Base-by-base conservation (phyloP, 1,140 invertebrate genomes). In the Leptopilina boulardi region DNA sequence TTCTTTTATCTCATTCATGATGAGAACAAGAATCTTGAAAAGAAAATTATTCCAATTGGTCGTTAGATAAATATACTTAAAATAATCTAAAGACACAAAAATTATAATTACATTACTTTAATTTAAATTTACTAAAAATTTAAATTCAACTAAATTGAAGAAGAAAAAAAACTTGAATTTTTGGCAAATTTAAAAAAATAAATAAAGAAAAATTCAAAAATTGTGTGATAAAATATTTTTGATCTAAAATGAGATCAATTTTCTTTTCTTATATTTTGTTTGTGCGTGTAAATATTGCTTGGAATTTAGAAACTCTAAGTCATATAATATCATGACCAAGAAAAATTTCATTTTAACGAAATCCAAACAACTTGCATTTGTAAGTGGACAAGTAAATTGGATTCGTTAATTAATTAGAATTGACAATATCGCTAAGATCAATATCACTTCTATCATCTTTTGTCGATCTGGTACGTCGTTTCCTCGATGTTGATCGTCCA, bases 371-470 rank as follows among this genome's bases (percentile, higher is more conserved):
- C 3, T 30, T 66, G 59, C 26, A 15, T 5, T 30, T 11, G 59
- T 30, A 30, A 66, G 23, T 9, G 18, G 2, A 23, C 54, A 56
- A 56, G 54, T 10, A 30, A 66, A 30, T n/a, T 34, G 59, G 11
- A 66, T 66, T 66, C 59, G 59, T n/a, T 10, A 26, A 13, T 30
- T 30, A 66, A n/a, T 66, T 23, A 15, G 15, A 26, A 44, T 79
- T 78, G 44, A 70, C 26, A 18, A 76, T 82, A 72, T 87, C 87
- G 78, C 83, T 85, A 26, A 77, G 75, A 13, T 87, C 85, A 0
- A 75, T 66, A 21, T 85, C 84, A 19, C 42, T 71, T 2, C 70
- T 66, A 30, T 66, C 26, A 15, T 74, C 73, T 51, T 78, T 26
- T 74, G 74, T 77, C 42, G 71, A 77, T 71, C 2, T 81, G 70